Evolutionary conservation across 1,140 invertebrate species (phyloP).

Genomic region (Brachionus plicatilis): DNA sequence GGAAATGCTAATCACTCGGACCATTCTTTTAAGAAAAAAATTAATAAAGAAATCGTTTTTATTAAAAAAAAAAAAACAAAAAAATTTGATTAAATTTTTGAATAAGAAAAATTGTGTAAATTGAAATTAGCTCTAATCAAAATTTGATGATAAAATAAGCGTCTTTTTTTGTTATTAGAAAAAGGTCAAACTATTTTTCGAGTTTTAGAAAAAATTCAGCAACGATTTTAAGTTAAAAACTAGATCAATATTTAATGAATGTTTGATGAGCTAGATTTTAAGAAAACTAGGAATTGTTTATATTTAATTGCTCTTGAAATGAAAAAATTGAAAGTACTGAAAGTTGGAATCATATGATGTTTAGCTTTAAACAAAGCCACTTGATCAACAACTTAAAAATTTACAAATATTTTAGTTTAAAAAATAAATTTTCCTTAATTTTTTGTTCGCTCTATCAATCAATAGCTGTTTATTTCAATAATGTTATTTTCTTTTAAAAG

Average conservation of each 20-base stretch:
- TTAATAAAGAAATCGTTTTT: neutral
- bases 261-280: neutral
- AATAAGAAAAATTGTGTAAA: neutral
- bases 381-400: neutral
- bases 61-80: neutral
- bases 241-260: neutral
- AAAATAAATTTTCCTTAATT: neutral
- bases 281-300: neutral
- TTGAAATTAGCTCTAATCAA: neutral
- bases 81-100: neutral
- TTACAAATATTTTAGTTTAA: neutral
- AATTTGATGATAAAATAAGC: neutral
- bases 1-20: neutral
- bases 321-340: neutral
- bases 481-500: neutral
- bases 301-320: neutral
- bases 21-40: neutral
- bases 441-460: neutral
- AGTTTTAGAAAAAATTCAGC: neutral
- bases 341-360: neutral
- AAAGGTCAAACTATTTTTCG: neutral
- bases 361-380: neutral
- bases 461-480: neutral
- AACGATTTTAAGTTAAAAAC: neutral
- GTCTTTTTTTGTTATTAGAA: neutral